Base-by-base conservation (phyloP, 2,888 invertebrate genomes). In the Rugalucina vietnamica region DNA sequence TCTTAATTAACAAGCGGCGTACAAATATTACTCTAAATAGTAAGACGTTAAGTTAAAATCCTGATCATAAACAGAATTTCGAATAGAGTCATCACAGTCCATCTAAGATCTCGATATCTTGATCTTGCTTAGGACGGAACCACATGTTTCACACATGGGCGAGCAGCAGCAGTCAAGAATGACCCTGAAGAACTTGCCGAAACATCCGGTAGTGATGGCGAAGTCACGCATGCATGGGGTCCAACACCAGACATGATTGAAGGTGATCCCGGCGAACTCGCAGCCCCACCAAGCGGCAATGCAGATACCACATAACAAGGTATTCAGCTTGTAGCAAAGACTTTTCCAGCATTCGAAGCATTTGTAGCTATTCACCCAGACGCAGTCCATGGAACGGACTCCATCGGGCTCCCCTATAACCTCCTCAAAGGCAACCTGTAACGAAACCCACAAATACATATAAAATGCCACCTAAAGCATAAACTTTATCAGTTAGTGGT, bases 211-310 rank as follows among this genome's bases (percentile, higher is more conserved):
- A 92, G 96, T 96, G 92, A 97, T 97, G 95, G 96, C 96, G 94
- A 96, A 96, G 85, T 94, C 96, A 76, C 97, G 96, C 76, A 97
- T 94, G 82, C 96, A 96, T 0, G 97, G 97, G 0, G 96, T 96
- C 27, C 96, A 95, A 92, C 97, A 97, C 97, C 97, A 97, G 91
- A 97, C 97, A 95, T 97, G 97, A 24, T 86, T 37, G 84, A 92
- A 91, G 5, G 97, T 96, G 24, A 97, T 95, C 89, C 96, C 39
- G 73, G 91, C 93, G 81, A 91, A 93, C 76, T 86, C 87, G 69
- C 91, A 92, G 29, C 93, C 93, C 72, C 97, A 95, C 88, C 96
- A 95, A 82, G 97, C 95, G 0, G 97, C 97, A 76, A 96, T 95
- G 34, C 97, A 95, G 8, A 97, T 96, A 0, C 97, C 97, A 8